Evolutionary conservation across 2,888 invertebrate species (phyloP), one percentile per base, ranked within the genome.

Genomic region (Tenthredo notha): DNA sequence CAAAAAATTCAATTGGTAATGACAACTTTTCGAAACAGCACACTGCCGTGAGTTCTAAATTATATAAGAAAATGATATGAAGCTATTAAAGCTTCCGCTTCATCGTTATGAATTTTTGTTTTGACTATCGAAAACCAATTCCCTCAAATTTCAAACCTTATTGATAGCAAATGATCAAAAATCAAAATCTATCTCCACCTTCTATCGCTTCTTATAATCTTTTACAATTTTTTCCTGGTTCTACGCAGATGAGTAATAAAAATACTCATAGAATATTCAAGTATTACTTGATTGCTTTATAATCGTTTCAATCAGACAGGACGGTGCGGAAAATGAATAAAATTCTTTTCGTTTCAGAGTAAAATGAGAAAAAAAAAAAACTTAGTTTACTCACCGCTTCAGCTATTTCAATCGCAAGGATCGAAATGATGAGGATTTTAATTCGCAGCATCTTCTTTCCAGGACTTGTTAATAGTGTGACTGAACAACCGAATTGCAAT

Each of bases 401-500:
- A 15, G 61, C 61, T 4, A 37, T 12, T 18, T 40, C 12, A 61
- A 80, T 12, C 40, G 25, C 61, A 21, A 80, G 18, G 37, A 61
- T 40, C 61, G n/a, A 50, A 61, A 80, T 6, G 6, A 61, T 61
- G 61, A 80, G 21, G 61, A 61, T 0, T 15, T 3, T 37, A 21
- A 80, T 33, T 58, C 18, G 58, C 37, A 40, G 21, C 61, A 80
- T 61, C 84, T 58, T 84, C 61, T 84, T 25, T 58, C 10, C 58
- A 33, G 75, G 75, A 80, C 37, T 58, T 54, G 50, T n/a, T 5
- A 33, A 50, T 83, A 83, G 67, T 83, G 40, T 74, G 84, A 37
- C 54, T 58, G 74, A 43, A 29, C 67, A 21, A 10, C 29, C 18
- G 43, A 72, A 83, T 85, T 50, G 78, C 61, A 65, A 85, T 85